A percentile compares a stretch with the other conserved stretches of the same genome.
phyloP scores from a whole-genome alignment of 2,797 vertebrate species.

The Iguana delicatissima region DNA sequence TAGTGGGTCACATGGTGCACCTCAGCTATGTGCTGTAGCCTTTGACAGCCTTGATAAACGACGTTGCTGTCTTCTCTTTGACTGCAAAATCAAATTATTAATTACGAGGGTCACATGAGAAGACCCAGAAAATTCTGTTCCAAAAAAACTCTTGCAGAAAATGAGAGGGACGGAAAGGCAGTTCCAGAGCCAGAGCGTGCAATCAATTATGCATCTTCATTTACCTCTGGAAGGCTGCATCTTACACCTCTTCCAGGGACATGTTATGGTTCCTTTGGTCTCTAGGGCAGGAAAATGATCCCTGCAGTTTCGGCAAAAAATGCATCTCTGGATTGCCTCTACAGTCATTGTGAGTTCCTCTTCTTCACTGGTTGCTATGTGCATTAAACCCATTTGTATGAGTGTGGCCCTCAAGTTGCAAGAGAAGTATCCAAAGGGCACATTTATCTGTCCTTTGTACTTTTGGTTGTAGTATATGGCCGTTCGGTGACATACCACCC shows the following conservation, averaged over 20 bases:
- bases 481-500: neutral
- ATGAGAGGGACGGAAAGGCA: neutral
- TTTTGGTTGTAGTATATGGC: neutral
- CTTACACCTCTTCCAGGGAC: neutral
- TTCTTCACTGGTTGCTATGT: neutral
- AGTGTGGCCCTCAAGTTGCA: neutral
- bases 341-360: neutral
- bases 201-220: neutral
- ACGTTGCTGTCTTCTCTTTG: neutral
- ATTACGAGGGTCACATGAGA: neutral
- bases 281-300: too few species aligned
- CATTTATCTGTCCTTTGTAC: neutral
- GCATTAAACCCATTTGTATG: neutral
- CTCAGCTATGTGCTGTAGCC: neutral
- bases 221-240: neutral
- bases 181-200: neutral
- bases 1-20: neutral
- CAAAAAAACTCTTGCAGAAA: neutral
- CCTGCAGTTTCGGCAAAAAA: too few species aligned
- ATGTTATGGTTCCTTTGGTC: neutral
- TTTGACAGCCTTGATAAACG: neutral
- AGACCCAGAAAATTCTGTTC: neutral
- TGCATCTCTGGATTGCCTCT: neutral
- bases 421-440: neutral
- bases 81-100: neutral